phyloP scores from a whole-genome alignment of 2,113 vertebrate genomes.

The Entosphenus tridentatus region DNA sequence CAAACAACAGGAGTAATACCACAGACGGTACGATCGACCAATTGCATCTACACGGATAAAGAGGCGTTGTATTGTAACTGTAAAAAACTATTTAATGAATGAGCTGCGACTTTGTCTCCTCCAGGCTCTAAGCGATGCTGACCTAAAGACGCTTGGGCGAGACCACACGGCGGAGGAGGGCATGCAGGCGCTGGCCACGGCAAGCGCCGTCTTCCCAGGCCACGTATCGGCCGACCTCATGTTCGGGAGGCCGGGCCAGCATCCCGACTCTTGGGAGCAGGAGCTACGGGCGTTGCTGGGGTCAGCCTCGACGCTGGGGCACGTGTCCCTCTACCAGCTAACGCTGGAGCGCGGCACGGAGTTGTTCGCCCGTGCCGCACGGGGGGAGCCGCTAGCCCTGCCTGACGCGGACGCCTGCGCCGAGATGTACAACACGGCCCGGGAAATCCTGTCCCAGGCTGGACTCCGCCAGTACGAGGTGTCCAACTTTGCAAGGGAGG shows the following conservation, averaged over 20 bases:
- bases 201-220: conserved; percentile 34
- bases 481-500: conserved; percentile 62
- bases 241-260: conserved; percentile 55
- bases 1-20: too few relatives aligned
- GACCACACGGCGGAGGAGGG: conserved; percentile 41
- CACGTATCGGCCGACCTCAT: conserved; percentile 54
- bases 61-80: too few relatives aligned
- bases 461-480: conserved; percentile 74
- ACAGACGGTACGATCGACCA: too few relatives aligned
- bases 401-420: conserved; percentile 32
- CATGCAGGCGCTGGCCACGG: conserved; percentile 27
- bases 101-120: too few relatives aligned
- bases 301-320: conserved; percentile 32
- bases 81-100: too few relatives aligned
- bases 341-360: conserved; percentile 53
- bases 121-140: conserved; percentile 38
- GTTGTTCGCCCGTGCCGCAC: conserved; percentile 35
- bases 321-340: conserved; percentile 75
- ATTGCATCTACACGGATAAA: too few relatives aligned
- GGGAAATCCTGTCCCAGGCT: conserved; percentile 18
- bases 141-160: conserved; percentile 42
- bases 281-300: conserved; percentile 27
- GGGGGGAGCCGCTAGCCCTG: conserved; percentile 15
- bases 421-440: conserved; percentile 43
- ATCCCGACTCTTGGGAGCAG: conserved; percentile 24